phyloP scores from a whole-genome alignment of 2,888 invertebrate species.

The Busseola fusca region DNA sequence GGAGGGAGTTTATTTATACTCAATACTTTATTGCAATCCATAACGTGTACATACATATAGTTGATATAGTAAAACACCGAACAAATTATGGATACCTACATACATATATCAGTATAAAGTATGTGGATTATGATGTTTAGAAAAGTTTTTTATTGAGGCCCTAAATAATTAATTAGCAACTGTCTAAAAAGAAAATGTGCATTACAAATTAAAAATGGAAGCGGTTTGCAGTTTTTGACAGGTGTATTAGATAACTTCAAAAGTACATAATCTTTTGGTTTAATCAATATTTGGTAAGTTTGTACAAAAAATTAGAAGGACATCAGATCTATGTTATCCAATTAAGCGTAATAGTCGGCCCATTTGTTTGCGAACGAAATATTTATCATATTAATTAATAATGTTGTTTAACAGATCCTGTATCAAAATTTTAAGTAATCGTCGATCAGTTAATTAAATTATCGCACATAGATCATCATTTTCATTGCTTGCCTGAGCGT shows the following conservation, averaged over 20 bases:
- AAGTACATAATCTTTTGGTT: neutral
- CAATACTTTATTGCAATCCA: no score
- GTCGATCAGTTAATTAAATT: conserved; percentile 51
- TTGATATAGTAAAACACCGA: no score
- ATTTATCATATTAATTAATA: conserved; percentile 61
- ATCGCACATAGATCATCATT: conserved; percentile 53
- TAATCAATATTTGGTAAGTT: conserved; percentile 21
- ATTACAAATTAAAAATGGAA: conserved; percentile 6
- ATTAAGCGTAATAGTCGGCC: conserved; percentile 40
- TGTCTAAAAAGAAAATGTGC: neutral
- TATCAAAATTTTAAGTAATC: conserved; percentile 55
- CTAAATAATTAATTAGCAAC: neutral
- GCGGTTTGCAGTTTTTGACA: neutral
- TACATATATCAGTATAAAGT: neutral
- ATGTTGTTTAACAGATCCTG: conserved; percentile 58
- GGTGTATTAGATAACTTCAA: neutral
- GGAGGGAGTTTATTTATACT: neutral
- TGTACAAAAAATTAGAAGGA: conserved; percentile 30
- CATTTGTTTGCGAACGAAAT: conserved; percentile 42
- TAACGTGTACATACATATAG: no score
- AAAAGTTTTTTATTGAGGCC: neutral
- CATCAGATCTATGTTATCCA: conserved; percentile 44
- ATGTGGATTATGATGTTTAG: neutral
- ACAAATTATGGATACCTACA: no score
- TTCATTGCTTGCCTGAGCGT: conserved; percentile 32